A percentile compares a stretch with the other conserved stretches of the same genome.
These are phyloP conservation scores for Drosophila hamatofila DNA, from an alignment of 2,888 invertebrate genomes.

Conservation along the genomic window DNA sequence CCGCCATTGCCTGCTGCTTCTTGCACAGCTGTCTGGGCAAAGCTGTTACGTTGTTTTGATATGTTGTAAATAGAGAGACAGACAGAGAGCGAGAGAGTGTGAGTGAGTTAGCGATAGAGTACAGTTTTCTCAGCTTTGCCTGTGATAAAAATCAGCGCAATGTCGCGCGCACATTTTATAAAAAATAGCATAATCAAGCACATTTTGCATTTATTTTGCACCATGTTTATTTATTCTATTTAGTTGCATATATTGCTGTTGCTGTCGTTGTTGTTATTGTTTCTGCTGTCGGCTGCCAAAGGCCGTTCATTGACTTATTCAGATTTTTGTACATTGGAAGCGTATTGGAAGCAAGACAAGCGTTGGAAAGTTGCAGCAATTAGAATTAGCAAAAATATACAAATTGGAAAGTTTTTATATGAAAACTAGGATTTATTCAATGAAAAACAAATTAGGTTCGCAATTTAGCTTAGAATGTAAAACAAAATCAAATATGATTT, in stretches of 20 bases:
- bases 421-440: neutral
- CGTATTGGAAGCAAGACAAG: slow-evolving; percentile 27
- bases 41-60: slow-evolving; percentile 57
- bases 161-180: slow-evolving; percentile 62
- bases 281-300: slow-evolving; percentile 48
- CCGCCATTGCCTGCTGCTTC: slow-evolving; percentile 4
- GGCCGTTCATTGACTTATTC: slow-evolving; percentile 74
- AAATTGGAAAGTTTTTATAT: neutral
- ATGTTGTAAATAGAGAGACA: slow-evolving; percentile 18
- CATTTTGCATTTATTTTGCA: slow-evolving; percentile 33
- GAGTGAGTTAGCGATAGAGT: slow-evolving; percentile 34
- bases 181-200: slow-evolving; percentile 37
- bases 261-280: too few species aligned
- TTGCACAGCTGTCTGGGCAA: slow-evolving; percentile 69
- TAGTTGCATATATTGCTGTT: slow-evolving; percentile 4
- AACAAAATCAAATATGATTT: neutral
- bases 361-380: slow-evolving; percentile 36
- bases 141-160: slow-evolving; percentile 67
- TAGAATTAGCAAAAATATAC: neutral
- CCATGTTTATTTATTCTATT: slow-evolving; percentile 47
- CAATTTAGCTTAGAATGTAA: too few species aligned
- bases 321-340: slow-evolving; percentile 44
- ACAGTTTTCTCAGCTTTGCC: slow-evolving; percentile 70
- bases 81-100: slow-evolving; percentile 9
- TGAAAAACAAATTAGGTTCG: neutral